phyloP scores from a whole-genome alignment of 2,113 vertebrate species.

The Atlantisia rogersi region DNA sequence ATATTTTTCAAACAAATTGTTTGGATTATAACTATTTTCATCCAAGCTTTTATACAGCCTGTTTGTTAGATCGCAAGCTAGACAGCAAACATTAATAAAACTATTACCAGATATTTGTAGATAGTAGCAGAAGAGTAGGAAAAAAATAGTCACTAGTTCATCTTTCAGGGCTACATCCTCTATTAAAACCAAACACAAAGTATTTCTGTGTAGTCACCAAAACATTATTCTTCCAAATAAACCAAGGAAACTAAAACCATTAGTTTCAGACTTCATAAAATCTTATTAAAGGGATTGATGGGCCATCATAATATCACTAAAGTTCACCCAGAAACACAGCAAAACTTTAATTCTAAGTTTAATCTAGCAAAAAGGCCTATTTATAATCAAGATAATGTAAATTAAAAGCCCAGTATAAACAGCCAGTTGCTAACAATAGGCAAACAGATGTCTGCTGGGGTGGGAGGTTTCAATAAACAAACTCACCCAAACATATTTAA shows the following conservation, averaged over 20 bases:
- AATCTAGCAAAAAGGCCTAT: neutral
- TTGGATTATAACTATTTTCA: neutral
- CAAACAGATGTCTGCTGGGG: neutral
- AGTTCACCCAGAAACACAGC: neutral
- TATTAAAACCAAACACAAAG: neutral
- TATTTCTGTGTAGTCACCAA: neutral
- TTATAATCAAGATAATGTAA: neutral
- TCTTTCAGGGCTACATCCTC: neutral
- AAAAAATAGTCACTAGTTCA: conserved; percentile 1
- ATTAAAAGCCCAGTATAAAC: neutral
- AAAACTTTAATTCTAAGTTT: neutral
- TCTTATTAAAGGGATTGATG: neutral
- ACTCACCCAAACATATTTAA: neutral
- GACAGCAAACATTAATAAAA: neutral
- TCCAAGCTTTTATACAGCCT: neutral
- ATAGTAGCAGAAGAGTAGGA: neutral
- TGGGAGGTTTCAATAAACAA: neutral
- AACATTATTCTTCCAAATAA: neutral
- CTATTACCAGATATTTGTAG: neutral
- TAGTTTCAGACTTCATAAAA: neutral
- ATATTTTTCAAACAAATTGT: neutral
- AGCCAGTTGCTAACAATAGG: neutral
- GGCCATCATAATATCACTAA: neutral
- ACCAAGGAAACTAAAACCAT: neutral
- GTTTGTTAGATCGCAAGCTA: neutral